Evolutionary conservation across 2,113 vertebrate species (phyloP), one percentile per base, ranked within the genome.

Genomic region (Triplophysa tibetana): DNA sequence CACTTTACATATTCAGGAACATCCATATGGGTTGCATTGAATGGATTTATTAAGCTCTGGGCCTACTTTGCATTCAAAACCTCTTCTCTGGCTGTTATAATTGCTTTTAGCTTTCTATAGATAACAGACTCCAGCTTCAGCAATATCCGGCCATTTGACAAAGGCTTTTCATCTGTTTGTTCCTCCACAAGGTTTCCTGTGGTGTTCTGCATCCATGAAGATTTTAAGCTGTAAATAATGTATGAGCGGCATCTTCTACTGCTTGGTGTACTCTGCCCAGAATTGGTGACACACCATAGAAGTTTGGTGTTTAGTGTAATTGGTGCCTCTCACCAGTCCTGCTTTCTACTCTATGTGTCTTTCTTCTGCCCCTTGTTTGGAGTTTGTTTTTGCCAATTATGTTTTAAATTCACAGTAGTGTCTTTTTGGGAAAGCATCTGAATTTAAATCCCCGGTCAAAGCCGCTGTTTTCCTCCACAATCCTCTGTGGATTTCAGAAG

Each of bases 401-500:
- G 61, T 77, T 76, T 65, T 64, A 38, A 38, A 77, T 77, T 21
- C 7, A 14, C 16, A 52, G 45, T 52, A 24, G 12, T 65, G 43
- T 21, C 1, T 58, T 54, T 58, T 21, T 10, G 9, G 19, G 54
- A 24, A 21, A 65, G 23, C 43, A 52, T 76, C 23, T 76, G 74
- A 76, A 65, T 77, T 65, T 21, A 52, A 52, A 52, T 52, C 26
- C 17, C 45, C 16, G 8, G 1, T 48, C 45, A 77, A 77, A 77
- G 45, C 24, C 89, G 85, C 84, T 77, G 70, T 63, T 81, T 83
- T 78, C 82, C 45, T 85, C 82, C 66, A 75, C 69, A 85, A 86
- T 88, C 83, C 86, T 86, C 66, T 80, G 9, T 19, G 7, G 83
- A 79, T 84, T 91, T 89, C 83, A 84, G 88, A 90, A 84, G 86